Evolutionary conservation across 2,113 vertebrate genomes (phyloP), one percentile per base, ranked within the genome.

Genomic region (Oncorhynchus tshawytscha): DNA sequence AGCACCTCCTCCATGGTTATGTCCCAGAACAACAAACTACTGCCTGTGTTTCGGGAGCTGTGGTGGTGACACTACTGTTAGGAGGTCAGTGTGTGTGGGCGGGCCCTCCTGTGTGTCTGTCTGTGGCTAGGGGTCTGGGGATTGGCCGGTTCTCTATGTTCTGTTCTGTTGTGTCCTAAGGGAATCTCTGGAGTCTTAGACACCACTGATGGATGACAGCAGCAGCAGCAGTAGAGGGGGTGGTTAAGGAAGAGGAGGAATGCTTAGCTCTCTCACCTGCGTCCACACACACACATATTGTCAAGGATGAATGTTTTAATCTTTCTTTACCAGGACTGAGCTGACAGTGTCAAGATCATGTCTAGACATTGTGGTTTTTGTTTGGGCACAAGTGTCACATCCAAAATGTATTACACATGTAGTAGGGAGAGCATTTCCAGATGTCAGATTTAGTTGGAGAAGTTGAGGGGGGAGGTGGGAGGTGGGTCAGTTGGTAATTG

Each of bases 1-100:
- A 2, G 73, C 85, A 87, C 85, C 83, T 85, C 85, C 83, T 86
- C 86, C 76, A 51, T 84, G 79, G 84, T 83, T 82, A 81, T 89
- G 86, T 87, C 65, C 25, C 65, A 29, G 25, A 27, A 15, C 65
- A 84, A 87, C 84, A 84, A 82, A 85, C 82, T 79, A 84, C 85
- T 86, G 81, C 88, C 76, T 88, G 64, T n/a, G 76, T 88, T 81
- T 87, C 81, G 9, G 49, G 74, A 60, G 31, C 78, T 34, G 84
- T 81, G 78, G 83, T 72, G 70, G 84, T 77, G 82, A 74, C 84
- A 90, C 85, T 22, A 59, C 77, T 49, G 83, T 76, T 62, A 67
- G 64, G 69, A 82, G 71, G 72, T 70, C 77, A 78, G 67, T 1
- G 27, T 18, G 16, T 72, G 68, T 70, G 27, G 64, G 27, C 65